These are phyloP conservation scores for Sebastes matsubarae DNA, from an alignment of 2,797 vertebrate genomes.

Conservation along the genomic window DNA sequence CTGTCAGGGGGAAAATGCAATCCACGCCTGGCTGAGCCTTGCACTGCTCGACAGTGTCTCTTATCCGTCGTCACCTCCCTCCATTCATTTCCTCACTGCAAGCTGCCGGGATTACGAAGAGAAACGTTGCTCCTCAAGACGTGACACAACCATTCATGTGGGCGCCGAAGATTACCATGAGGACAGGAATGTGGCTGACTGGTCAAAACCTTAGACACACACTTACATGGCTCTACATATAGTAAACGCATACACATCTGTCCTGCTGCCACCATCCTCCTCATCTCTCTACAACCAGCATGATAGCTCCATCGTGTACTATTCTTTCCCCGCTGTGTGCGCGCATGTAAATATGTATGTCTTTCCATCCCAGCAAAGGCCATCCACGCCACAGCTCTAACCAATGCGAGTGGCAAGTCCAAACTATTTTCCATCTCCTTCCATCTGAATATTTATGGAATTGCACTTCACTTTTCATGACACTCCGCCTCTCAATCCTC, in stretches of 20 bases:
- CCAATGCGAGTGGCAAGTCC: neutral
- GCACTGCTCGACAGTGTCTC: conserved; percentile 43
- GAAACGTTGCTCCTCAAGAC: conserved; percentile 54
- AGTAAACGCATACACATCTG: neutral
- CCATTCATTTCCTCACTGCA: conserved; percentile 60
- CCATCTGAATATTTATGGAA: conserved; percentile 36
- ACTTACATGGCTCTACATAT: neutral
- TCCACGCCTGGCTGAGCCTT: conserved; percentile 68
- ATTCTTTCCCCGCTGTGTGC: neutral
- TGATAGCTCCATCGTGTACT: neutral
- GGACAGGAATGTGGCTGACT: conserved; percentile 16
- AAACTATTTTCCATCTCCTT: conserved; percentile 23
- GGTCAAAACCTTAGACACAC: conserved; percentile 11
- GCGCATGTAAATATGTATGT: neutral
- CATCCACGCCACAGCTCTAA: neutral
- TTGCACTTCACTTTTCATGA: conserved; percentile 11
- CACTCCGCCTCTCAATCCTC: neutral
- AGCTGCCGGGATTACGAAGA: conserved; percentile 61
- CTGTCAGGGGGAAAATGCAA: conserved; percentile 79
- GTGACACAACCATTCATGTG: conserved; percentile 47
- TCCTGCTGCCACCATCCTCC: neutral
- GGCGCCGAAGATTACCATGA: conserved; percentile 33
- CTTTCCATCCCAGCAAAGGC: neutral
- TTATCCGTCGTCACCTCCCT: conserved; percentile 59
- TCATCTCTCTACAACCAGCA: neutral